Conservation (phyloP, 2,888 invertebrate genomes). For the Zaprionus bogoriensis region DNA sequence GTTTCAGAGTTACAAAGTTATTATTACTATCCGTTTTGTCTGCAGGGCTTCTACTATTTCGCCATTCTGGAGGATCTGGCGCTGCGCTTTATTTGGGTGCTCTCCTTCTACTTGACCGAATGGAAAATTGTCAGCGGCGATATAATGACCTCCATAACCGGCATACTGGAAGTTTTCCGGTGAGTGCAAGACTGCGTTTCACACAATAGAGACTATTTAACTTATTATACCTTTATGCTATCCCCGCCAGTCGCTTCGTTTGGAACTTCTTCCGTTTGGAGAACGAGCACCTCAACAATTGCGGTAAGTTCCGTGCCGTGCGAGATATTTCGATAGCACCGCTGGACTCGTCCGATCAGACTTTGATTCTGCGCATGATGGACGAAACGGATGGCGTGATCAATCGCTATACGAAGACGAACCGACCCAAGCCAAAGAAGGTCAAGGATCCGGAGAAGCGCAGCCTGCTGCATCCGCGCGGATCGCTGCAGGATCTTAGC, state of each 20-base stretch:
- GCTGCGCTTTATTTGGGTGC: slow-evolving; percentile 95
- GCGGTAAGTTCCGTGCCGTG: slow-evolving; percentile 99
- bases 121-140: slow-evolving; percentile 89
- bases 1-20: no score
- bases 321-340: slow-evolving; percentile 98
- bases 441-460: slow-evolving; percentile 85
- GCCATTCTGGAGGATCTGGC: slow-evolving; percentile 97
- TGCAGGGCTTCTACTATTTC: slow-evolving; percentile 94
- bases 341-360: slow-evolving; percentile 95
- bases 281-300: slow-evolving; percentile 99
- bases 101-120: slow-evolving; percentile 93
- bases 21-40: not conserved
- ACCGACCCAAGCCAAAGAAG: slow-evolving; percentile 85
- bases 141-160: slow-evolving; percentile 91
- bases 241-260: slow-evolving; percentile 90
- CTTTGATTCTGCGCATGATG: slow-evolving; percentile 96
- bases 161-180: slow-evolving; percentile 95
- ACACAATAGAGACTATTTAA: not conserved
- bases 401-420: slow-evolving; percentile 87
- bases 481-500: slow-evolving; percentile 80
- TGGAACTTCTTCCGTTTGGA: slow-evolving; percentile 99
- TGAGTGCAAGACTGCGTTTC: no score
- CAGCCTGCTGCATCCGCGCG: slow-evolving; percentile 84
- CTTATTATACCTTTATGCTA: not conserved
- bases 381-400: slow-evolving; percentile 94